Base-by-base conservation (phyloP, 2,888 invertebrate genomes). In the Agrochola macilenta region DNA sequence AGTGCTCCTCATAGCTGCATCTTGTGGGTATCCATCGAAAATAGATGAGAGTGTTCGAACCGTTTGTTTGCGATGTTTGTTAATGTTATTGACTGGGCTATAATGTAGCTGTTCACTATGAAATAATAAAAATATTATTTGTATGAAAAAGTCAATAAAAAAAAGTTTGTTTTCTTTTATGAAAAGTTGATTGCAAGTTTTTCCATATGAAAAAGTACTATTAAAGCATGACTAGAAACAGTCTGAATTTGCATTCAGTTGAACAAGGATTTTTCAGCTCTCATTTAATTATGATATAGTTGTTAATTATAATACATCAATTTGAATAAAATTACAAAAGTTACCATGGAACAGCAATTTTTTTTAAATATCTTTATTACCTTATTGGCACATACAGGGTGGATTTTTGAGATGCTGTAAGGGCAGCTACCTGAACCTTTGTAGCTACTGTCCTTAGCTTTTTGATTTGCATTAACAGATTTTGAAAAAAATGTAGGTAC, bases 191-290 rank as follows among this genome's bases (percentile, higher is more conserved):
- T 74, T 49, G 26, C 11, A 12, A 49, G 26, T 23, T 61, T 74
- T 30, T 20, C 17, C 7, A 30, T 43, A 35, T 30, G 7, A 20
- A 8, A 54, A 74, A n/a, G 39, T 8, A 52, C 20, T 60, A 9
- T 8, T n/a, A 46, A 30, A 39, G 23, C 9, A 30, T 60, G 76
- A 76, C 76, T 76, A 76, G 58, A 73, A 52, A 26, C 39, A 52
- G n/a, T 52, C 14, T n/a, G 7, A 30, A 39, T 39, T 74, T 17
- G 17, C 14, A 46, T 20, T 71, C 5, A 58, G 3, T 39, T 26
- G 8, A 54, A 14, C 17, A 49, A 65, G 12, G 4, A 39, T 23
- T 52, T 30, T 70, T 70, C 7, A 57, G n/a, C 20, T 57, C 9
- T 57, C 23, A 43, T 30, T 70, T 70, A 9, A 71, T 20, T 26